Evolutionary conservation across 2,888 invertebrate species (phyloP).

Genomic region (Junonia oenone): DNA sequence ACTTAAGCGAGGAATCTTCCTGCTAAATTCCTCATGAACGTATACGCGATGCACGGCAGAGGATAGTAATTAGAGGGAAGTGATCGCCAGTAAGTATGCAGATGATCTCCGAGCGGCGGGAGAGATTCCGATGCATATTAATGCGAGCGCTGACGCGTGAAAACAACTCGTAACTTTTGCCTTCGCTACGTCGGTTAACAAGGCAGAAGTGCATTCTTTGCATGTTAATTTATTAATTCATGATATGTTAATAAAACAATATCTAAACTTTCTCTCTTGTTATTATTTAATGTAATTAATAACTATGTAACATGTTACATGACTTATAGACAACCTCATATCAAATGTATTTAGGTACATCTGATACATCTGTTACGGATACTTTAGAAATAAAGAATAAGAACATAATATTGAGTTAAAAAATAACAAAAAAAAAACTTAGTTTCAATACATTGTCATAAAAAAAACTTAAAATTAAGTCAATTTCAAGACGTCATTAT

Average conservation of each 20-base stretch:
- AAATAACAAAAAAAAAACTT: too few relatives aligned
- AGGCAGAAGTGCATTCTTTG: neutral
- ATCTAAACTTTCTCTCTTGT: neutral
- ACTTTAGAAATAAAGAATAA: too few relatives aligned
- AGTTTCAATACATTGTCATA: too few relatives aligned
- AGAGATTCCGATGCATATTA: slow-evolving; percentile 3
- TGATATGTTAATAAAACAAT: neutral
- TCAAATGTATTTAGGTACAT: too few relatives aligned
- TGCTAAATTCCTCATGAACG: neutral
- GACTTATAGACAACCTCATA: too few relatives aligned
- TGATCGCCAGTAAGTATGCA: neutral
- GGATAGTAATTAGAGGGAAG: neutral
- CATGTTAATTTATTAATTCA: neutral
- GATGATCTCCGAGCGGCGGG: neutral
- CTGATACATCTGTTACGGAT: too few relatives aligned
- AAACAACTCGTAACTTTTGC: slow-evolving; percentile 7
- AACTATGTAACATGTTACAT: too few relatives aligned
- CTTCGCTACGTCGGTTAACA: neutral
- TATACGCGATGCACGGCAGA: neutral
- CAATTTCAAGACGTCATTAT: too few relatives aligned
- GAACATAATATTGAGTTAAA: too few relatives aligned
- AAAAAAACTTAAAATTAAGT: too few relatives aligned
- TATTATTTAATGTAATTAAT: neutral
- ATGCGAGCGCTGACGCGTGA: slow-evolving; percentile 2
- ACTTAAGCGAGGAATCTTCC: too few relatives aligned